These are phyloP conservation scores for Leptodactylus fuscus DNA, from an alignment of 2,113 vertebrate genomes.

Conservation along the genomic window DNA sequence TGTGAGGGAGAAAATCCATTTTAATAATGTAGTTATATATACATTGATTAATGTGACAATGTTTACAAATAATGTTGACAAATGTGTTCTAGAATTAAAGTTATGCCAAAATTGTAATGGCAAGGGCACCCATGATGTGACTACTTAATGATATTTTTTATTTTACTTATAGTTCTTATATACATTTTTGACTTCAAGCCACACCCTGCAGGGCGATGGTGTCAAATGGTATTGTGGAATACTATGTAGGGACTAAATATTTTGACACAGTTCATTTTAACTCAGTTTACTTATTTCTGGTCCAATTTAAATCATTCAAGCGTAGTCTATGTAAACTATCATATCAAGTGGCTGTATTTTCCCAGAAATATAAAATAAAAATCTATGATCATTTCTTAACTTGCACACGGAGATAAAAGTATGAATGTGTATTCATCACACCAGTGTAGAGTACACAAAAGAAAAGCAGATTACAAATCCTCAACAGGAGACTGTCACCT, in stretches of 20 bases:
- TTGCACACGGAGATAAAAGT: background rate
- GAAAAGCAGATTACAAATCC: too few relatives aligned
- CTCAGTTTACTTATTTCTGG: background rate
- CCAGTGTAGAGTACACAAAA: background rate
- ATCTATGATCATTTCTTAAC: background rate
- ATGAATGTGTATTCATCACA: background rate
- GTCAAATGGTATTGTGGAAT: background rate
- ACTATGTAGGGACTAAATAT: background rate
- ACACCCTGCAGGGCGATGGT: conserved; percentile 16
- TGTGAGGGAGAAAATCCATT: background rate
- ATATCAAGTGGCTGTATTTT: background rate
- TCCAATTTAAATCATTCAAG: background rate
- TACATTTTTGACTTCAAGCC: background rate
- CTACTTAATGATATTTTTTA: conserved; percentile 3
- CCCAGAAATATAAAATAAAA: background rate
- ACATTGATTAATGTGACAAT: conserved; percentile 21
- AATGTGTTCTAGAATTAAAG: background rate
- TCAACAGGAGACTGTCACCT: too few relatives aligned
- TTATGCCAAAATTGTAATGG: background rate
- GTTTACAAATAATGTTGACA: background rate
- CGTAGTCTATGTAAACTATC: background rate
- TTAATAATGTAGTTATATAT: background rate
- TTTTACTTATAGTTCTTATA: background rate
- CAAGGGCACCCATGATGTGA: conserved; percentile 12
- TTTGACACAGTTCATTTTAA: conserved; percentile 12